Percentiles rank a stretch among this genome's conserved stretches.
Evolutionary conservation across 2,888 invertebrate genomes (phyloP).

Genomic region (Eupithecia subumbrata): DNA sequence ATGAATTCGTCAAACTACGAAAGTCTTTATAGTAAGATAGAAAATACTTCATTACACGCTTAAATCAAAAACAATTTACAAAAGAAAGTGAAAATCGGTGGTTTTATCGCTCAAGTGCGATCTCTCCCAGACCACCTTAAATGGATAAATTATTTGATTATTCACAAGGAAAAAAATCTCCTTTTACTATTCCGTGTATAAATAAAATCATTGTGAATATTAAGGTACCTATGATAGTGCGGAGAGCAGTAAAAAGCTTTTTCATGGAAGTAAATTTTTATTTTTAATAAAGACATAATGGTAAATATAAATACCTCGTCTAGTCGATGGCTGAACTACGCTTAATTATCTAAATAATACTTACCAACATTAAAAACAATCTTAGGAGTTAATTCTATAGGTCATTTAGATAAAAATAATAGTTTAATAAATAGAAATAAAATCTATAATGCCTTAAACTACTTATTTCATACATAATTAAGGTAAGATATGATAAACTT

Average conservation of each 20-base stretch:
- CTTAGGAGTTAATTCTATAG: background rate
- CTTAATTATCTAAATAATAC: background rate
- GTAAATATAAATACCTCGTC: background rate
- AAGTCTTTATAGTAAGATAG: no score
- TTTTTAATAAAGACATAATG: background rate
- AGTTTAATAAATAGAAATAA: background rate
- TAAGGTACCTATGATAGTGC: background rate
- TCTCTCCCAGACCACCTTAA: background rate
- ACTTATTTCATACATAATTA: background rate
- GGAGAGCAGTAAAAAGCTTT: background rate
- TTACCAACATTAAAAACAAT: background rate
- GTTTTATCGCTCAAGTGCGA: background rate
- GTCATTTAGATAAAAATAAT: background rate
- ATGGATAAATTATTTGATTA: background rate
- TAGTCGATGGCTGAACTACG: background rate
- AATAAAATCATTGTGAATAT: background rate
- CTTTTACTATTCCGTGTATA: background rate
- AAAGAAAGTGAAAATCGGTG: background rate
- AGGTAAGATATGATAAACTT: no score
- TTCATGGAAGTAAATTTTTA: background rate
- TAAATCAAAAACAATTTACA: background rate
- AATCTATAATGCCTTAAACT: background rate
- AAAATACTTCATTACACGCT: no score
- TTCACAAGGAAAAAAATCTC: background rate
- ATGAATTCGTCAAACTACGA: no score